Conservation (phyloP, 2,888 invertebrate genomes). For the Hetaerina titia region DNA sequence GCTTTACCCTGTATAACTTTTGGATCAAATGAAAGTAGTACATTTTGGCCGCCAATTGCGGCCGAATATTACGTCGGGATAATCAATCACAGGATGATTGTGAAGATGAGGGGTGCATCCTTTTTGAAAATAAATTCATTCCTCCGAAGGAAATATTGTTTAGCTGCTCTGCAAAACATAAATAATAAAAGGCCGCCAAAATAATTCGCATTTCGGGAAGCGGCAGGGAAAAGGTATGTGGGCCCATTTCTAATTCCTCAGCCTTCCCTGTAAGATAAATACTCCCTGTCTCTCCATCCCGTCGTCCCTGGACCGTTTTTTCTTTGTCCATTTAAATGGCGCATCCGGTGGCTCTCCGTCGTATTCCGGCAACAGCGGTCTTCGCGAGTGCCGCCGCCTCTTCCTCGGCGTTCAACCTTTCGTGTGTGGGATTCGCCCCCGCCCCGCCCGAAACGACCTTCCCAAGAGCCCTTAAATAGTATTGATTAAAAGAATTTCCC, state of each 20-base stretch:
- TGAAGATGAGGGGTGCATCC: too few relatives aligned
- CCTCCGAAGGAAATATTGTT: too few relatives aligned
- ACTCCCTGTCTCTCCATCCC: background rate
- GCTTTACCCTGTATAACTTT: too few relatives aligned
- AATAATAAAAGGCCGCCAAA: background rate
- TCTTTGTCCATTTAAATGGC: background rate
- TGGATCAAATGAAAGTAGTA: too few relatives aligned
- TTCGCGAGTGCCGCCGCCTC: background rate
- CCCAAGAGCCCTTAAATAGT: background rate
- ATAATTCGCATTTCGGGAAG: background rate
- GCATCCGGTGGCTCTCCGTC: background rate
- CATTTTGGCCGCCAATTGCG: too few relatives aligned
- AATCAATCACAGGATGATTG: too few relatives aligned
- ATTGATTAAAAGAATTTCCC: slow-evolving; percentile 19
- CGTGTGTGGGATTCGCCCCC: background rate
- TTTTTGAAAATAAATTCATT: too few relatives aligned
- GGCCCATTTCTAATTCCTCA: background rate
- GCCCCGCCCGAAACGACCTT: background rate
- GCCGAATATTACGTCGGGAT: too few relatives aligned
- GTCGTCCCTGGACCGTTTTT: background rate
- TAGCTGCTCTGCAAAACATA: too few relatives aligned
- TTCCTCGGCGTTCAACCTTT: background rate
- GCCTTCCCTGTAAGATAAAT: background rate
- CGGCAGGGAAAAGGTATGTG: background rate
- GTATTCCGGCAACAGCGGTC: background rate